Evolutionary conservation across 2,113 vertebrate species (phyloP), one percentile per base, ranked within the genome.

Genomic region (Osmerus eperlanus): DNA sequence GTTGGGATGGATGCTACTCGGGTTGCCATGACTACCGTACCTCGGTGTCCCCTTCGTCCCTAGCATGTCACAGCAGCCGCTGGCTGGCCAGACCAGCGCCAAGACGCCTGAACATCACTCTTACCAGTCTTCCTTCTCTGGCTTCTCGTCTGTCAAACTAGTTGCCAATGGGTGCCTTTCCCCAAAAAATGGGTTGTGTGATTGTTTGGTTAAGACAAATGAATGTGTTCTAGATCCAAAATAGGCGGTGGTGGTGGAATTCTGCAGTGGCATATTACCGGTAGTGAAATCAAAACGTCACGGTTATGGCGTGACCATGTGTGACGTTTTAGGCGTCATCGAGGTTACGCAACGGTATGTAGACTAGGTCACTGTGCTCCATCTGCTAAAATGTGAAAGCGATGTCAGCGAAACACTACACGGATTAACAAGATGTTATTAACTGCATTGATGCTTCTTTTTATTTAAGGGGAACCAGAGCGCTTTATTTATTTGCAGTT

Each of bases 401-500:
- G 9, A 47, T 47, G 9, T 47, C 41, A 47, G 41, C 7, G 9
- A 47, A 47, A 47, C 41, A 47, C 41, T 47, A 11, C 9, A 47
- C 7, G 41, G 41, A 47, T 47, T 47, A 47, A 47, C 41, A 12
- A 47, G 9, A 9, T 47, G 41, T 11, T 47, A 47, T 47, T 9
- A 12, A 47, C 41, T 47, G 41, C 41, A 12, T 47, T 47, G 41
- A 47, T 47, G 7, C 41, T 47, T 47, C 41, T 7, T 47, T 47
- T 47, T 12, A 47, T 81, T 66, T 53, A 72, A 74, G 64, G 65
- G 21, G 23, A 32, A 68, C 3, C 3, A 8, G 4, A 67, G 32
- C 79, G 41, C 61, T 83, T 83, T 88, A 89, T 90, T 89, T 90
- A 89, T 89, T 89, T 67, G 56, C 70, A 64, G 58, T 71, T 79